Percentiles rank a stretch among this genome's conserved stretches.
These are phyloP conservation scores for Zaprionus kolodkinae DNA, from an alignment of 1,140 invertebrate genomes.

Conservation along the genomic window DNA sequence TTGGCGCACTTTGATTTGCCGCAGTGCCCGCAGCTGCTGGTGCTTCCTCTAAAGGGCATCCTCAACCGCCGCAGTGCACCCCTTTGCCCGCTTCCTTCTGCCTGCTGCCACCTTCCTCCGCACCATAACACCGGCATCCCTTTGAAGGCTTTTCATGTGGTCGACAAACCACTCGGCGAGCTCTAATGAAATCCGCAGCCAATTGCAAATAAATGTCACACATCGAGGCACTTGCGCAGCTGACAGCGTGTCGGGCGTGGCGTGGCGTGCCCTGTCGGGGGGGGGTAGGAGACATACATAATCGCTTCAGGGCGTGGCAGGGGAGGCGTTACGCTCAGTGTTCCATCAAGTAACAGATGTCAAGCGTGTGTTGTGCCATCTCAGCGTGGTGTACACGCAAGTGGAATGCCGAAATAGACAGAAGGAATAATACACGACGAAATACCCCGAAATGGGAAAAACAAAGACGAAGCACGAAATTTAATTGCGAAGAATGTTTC, in stretches of 20 bases:
- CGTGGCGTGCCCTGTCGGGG: constrained; percentile 20
- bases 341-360: constrained; percentile 67
- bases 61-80: neutral
- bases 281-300: neutral
- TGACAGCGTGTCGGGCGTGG: constrained; percentile 41
- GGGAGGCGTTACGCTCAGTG: constrained; percentile 4
- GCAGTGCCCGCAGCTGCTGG: constrained; percentile 41
- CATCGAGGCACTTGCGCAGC: constrained; percentile 64
- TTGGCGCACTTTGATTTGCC: constrained; percentile 51
- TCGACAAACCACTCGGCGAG: constrained; percentile 15
- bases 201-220: constrained; percentile 75
- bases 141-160: constrained; percentile 33
- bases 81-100: neutral
- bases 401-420: constrained; percentile 49
- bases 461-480: constrained; percentile 56
- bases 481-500: constrained; percentile 79
- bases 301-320: constrained; percentile 5
- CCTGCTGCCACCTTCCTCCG: neutral
- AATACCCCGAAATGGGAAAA: constrained; percentile 3
- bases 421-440: constrained; percentile 23
- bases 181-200: constrained; percentile 59
- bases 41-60: constrained; percentile 24
- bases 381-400: constrained; percentile 32
- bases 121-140: neutral
- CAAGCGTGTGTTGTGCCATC: constrained; percentile 50